Evolutionary conservation across 2,113 vertebrate species (phyloP).

Genomic region (Lophius piscatorius): DNA sequence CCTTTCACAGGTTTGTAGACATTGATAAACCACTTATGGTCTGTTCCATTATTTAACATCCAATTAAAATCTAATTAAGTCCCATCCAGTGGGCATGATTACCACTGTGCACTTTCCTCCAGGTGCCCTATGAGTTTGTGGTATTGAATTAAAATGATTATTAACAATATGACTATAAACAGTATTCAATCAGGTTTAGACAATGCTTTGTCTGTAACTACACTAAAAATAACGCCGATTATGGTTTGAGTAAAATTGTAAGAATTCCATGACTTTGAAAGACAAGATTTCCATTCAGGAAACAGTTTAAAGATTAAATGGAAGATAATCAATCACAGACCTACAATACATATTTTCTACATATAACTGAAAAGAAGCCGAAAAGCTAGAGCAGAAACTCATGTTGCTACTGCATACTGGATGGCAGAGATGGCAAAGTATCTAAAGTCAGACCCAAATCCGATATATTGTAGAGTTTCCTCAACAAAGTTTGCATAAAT

Average conservation of each 20-base stretch:
- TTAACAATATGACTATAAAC: conserved; percentile 59
- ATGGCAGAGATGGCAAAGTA: no score
- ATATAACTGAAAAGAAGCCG: no score
- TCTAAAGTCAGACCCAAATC: no score
- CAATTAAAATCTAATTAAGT: conserved; percentile 84
- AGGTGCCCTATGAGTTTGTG: conserved; percentile 65
- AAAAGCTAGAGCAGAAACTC: no score
- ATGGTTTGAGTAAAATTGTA: conserved; percentile 24
- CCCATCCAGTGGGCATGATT: conserved; percentile 73
- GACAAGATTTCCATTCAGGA: conserved; percentile 5
- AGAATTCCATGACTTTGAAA: conserved; percentile 14
- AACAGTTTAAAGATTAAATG: neutral
- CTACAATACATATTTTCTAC: no score
- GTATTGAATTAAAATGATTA: conserved; percentile 78
- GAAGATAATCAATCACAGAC: no score
- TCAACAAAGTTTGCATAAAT: no score
- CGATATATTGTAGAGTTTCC: no score
- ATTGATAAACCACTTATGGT: conserved; percentile 79
- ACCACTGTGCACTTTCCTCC: conserved; percentile 68
- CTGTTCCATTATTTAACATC: conserved; percentile 76
- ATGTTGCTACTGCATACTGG: no score
- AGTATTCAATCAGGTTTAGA: conserved; percentile 71
- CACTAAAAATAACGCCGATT: conserved; percentile 29
- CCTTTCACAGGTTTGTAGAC: conserved; percentile 75
- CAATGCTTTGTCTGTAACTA: conserved; percentile 48